Base-by-base conservation (phyloP, 2,797 vertebrate species). In the Pachyuromys duprasi region DNA sequence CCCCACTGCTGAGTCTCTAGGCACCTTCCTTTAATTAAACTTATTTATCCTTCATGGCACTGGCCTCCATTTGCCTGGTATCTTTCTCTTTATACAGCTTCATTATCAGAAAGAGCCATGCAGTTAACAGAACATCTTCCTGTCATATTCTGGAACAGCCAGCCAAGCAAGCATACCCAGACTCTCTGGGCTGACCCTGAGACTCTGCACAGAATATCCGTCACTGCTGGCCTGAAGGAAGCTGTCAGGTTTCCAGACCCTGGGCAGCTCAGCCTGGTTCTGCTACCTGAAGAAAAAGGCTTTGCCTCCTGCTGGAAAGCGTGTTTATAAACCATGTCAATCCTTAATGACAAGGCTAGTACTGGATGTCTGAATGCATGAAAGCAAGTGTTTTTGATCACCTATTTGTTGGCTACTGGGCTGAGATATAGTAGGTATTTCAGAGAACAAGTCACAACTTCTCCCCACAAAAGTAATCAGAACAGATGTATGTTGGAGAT, bases 11-110 rank as follows among this genome's bases (percentile, higher is more conserved):
- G 49, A 69, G 63, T 86, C 93, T 94, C 86, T 69, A 87, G 90
- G 86, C 87, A 82, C 74, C 91, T 91, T 94, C 86, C 62, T 93
- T 96, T 94, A 96, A 97, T 97, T 96, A 96, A 96, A 96, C 87
- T 70, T 92, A 94, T 70, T 90, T 94, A 91, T 69, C 67, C 72
- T 96, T 95, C 36, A 26, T 63, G 94, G 93, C 89, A 90, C 60
- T 74, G 86, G 80, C 74, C 93, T 86, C 92, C 84, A 94, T 95
- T 96, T 96, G 94, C 90, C 94, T 83, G 65, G 60, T 8, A 78
- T 31, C 53, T 20, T 91, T 96, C n/a, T 69, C 33, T 95, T 92
- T 63, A 42, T 42, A 70, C 39, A 79, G 72, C n/a, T 2, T 83
- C 57, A 42, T 69, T 80, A 72, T 96, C 91, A 75, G 57, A 84